Percentiles rank a stretch among this genome's conserved stretches.
These are phyloP conservation scores for Rhinogobio ventralis DNA, from an alignment of 2,797 vertebrate species.

Conservation along the genomic window DNA sequence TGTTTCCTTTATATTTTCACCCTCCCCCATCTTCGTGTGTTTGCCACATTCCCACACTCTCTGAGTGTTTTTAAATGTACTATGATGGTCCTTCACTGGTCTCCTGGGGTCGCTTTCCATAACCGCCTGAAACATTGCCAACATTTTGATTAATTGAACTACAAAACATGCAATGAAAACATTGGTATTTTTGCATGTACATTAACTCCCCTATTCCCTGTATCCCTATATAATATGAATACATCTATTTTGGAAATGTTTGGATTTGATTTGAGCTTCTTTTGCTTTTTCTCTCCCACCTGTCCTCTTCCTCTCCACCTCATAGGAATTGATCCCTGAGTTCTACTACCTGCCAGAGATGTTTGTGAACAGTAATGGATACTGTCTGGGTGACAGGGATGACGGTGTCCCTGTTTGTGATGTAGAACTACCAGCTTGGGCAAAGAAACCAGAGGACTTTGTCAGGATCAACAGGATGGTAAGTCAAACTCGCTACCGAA, in stretches of 20 bases:
- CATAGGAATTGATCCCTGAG: constrained; percentile 94
- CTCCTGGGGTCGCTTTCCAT: constrained; percentile 12
- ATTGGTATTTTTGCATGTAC: constrained; percentile 7
- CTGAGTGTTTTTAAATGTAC: constrained; percentile 9
- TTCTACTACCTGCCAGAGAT: constrained; percentile 99
- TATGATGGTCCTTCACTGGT: constrained; percentile 29
- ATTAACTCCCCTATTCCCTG: neutral
- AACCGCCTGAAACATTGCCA: constrained; percentile 13
- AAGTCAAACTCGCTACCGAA: constrained; percentile 63
- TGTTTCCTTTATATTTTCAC: constrained; percentile 56
- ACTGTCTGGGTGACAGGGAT: constrained; percentile 90
- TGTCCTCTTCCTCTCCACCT: neutral
- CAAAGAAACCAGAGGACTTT: constrained; percentile 96
- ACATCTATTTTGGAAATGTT: neutral
- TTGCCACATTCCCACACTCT: constrained; percentile 2
- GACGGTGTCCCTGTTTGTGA: constrained; percentile 88
- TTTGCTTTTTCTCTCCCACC: neutral
- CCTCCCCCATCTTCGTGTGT: constrained; percentile 8
- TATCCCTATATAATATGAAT: neutral
- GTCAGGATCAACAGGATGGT: constrained; percentile 98
- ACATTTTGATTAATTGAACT: constrained; percentile 23
- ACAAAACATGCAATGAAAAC: constrained; percentile 18
- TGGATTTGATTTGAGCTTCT: neutral
- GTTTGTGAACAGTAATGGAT: constrained; percentile 96
- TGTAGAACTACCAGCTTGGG: constrained; percentile 93